Evolutionary conservation across 2,113 vertebrate species (phyloP).

Genomic region (Mystacornis crossleyi): DNA sequence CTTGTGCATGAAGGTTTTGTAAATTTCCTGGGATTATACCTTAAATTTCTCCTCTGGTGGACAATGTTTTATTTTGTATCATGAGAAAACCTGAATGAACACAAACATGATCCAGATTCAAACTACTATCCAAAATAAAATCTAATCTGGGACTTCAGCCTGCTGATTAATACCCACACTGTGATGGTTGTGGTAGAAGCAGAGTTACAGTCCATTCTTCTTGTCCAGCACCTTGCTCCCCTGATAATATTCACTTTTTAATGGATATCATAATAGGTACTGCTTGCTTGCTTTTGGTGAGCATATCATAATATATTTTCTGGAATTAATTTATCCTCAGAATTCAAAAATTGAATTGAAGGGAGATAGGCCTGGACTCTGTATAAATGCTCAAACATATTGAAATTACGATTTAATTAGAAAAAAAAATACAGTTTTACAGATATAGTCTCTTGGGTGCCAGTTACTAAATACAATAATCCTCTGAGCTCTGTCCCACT

Average conservation of each 20-base stretch:
- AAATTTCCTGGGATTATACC: not conserved
- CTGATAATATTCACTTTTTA: not conserved
- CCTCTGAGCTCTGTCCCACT: not conserved
- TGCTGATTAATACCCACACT: not conserved
- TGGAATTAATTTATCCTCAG: not conserved
- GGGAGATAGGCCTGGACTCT: not conserved
- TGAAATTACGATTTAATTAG: not conserved
- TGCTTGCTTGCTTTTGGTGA: not conserved
- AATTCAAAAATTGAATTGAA: not conserved
- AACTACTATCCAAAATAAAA: not conserved
- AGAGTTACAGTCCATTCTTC: not conserved
- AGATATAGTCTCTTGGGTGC: not conserved
- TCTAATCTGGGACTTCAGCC: not conserved
- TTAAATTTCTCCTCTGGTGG: not conserved
- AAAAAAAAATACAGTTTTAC: not conserved
- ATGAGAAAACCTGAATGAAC: not conserved
- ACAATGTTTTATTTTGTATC: not conserved
- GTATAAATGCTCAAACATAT: not conserved
- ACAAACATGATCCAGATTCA: not conserved
- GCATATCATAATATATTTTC: not conserved
- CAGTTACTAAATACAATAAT: not conserved
- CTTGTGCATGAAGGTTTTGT: not conserved
- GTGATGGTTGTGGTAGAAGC: not conserved
- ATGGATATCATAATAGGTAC: not conserved
- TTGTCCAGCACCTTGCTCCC: not conserved